A percentile compares a stretch with the other conserved stretches of the same genome.
Conservation (phyloP, 2,797 vertebrate species). For the Glyptemys insculpta region DNA sequence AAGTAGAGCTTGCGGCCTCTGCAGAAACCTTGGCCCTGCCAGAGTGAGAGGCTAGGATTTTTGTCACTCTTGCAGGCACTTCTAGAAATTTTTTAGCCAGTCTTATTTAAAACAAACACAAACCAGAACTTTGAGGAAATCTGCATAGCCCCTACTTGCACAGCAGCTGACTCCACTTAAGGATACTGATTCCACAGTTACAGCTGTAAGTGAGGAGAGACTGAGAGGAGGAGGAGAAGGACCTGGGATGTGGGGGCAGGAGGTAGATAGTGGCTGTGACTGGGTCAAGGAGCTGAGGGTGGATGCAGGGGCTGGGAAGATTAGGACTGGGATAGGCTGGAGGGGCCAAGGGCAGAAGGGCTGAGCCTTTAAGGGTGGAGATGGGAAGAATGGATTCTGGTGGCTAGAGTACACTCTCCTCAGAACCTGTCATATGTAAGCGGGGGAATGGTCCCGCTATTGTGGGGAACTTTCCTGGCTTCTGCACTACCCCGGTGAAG, state of each 20-base stretch:
- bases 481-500: no score
- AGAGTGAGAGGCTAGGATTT: background rate
- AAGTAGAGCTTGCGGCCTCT: background rate
- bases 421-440: no score
- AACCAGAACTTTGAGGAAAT: background rate
- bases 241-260: background rate
- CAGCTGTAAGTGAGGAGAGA: no score
- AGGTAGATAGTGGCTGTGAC: background rate
- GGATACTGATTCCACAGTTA: background rate
- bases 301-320: background rate
- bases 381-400: background rate
- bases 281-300: background rate
- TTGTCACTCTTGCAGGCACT: background rate
- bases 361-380: background rate
- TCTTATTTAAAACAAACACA: background rate
- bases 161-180: background rate
- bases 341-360: background rate
- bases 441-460: no score
- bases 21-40: background rate
- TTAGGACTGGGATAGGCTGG: background rate
- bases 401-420: background rate
- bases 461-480: no score
- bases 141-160: background rate
- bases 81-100: background rate
- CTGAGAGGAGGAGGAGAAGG: background rate